Percentiles rank a stretch among this genome's conserved stretches.
These are phyloP conservation scores for Calameuta idolon DNA, from an alignment of 2,888 invertebrate genomes.

Conservation along the genomic window DNA sequence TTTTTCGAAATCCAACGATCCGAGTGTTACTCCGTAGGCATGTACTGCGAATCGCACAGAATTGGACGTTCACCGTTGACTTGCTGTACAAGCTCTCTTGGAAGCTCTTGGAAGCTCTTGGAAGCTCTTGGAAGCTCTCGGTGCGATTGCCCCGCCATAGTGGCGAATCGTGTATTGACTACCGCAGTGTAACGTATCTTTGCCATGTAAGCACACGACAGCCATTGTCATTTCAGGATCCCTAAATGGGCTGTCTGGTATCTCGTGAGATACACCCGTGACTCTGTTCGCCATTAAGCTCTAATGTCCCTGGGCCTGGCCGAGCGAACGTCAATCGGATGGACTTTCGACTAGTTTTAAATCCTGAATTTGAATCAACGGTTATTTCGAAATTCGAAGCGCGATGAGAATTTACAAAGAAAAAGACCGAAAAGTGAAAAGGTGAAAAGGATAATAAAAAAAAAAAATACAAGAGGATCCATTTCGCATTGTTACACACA, in stretches of 20 bases:
- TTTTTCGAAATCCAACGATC: not conserved
- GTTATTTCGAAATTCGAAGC: no score
- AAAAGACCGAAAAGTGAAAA: no score
- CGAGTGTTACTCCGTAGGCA: not conserved
- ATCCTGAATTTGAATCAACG: not conserved
- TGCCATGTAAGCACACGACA: not conserved
- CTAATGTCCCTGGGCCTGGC: not conserved
- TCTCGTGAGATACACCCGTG: not conserved
- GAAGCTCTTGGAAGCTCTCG: not conserved
- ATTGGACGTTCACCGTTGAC: not conserved
- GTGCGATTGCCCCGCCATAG: constrained; percentile 10
- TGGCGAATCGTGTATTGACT: constrained; percentile 31
- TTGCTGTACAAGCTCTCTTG: not conserved
- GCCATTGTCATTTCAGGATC: not conserved
- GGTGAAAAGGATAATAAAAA: no score
- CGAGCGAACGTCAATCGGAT: not conserved
- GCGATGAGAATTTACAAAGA: no score
- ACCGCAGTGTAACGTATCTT: not conserved
- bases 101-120: no score
- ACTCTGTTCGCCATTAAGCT: not conserved
- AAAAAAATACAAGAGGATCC: not conserved
- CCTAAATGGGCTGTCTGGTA: not conserved
- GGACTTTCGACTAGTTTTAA: not conserved
- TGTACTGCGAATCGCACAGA: not conserved
- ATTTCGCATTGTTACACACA: not conserved